These are phyloP conservation scores for Pollenia griseotomentosa DNA, from an alignment of 2,888 invertebrate genomes.

Conservation along the genomic window DNA sequence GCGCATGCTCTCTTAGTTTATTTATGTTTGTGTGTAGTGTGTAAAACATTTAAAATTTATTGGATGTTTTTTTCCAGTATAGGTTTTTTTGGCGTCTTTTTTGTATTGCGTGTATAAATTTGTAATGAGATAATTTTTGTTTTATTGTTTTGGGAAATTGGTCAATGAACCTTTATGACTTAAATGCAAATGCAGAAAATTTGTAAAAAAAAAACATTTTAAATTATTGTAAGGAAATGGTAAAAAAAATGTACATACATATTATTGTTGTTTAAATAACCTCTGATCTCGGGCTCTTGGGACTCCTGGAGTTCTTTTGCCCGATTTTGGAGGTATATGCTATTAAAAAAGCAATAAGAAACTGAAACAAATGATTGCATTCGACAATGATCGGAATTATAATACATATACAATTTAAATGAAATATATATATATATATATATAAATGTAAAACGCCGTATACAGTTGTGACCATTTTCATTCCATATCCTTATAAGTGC, in stretches of 20 bases:
- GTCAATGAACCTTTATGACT: constrained; percentile 74
- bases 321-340: too few relatives aligned
- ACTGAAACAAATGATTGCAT: too few relatives aligned
- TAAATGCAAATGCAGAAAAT: constrained; percentile 35
- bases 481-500: too few relatives aligned
- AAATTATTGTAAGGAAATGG: neutral
- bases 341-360: too few relatives aligned
- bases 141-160: constrained; percentile 78
- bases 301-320: too few relatives aligned
- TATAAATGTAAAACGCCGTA: too few relatives aligned
- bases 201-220: neutral
- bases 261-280: too few relatives aligned
- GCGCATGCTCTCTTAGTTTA: constrained; percentile 75
- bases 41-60: constrained; percentile 52
- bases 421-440: too few relatives aligned
- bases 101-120: constrained; percentile 76
- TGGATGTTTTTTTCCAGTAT: constrained; percentile 18
- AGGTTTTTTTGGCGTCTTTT: constrained; percentile 6
- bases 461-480: too few relatives aligned
- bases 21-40: constrained; percentile 51
- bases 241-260: neutral
- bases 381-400: too few relatives aligned
- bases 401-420: too few relatives aligned
- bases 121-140: constrained; percentile 82
- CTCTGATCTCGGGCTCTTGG: too few relatives aligned